Percentiles rank a stretch among this genome's conserved stretches.
Evolutionary conservation across 2,797 vertebrate species (phyloP).

Genomic region (Sebastes minor): DNA sequence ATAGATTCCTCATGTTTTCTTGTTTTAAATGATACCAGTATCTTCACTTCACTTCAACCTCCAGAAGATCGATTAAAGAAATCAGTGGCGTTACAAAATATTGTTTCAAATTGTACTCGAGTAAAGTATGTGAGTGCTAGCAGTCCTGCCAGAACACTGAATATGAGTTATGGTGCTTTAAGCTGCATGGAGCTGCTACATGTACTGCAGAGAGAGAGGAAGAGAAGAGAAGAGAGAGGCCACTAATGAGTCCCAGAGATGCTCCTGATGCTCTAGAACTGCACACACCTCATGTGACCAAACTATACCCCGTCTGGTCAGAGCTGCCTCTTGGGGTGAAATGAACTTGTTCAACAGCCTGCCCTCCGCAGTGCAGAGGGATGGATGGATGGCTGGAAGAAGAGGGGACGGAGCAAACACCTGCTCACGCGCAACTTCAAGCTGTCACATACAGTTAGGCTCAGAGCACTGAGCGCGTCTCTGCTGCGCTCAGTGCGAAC

Average conservation of each 20-base stretch:
- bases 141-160: neutral
- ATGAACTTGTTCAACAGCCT: conserved; percentile 51
- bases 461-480: conserved; percentile 71
- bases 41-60: no score
- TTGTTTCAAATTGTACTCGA: neutral
- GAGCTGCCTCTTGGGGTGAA: conserved; percentile 41
- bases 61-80: no score
- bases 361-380: conserved; percentile 35
- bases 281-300: conserved; percentile 33
- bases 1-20: no score
- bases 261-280: neutral
- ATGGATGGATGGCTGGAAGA: conserved; percentile 41
- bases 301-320: conserved; percentile 45
- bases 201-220: neutral
- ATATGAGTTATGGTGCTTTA: neutral
- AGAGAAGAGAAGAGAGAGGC: neutral
- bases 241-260: conserved; percentile 6
- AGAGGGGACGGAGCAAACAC: conserved; percentile 70
- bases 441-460: conserved; percentile 80
- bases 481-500: conserved; percentile 51
- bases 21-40: no score
- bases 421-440: conserved; percentile 78
- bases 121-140: neutral
- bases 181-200: neutral
- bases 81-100: neutral